Percentiles rank a stretch among this genome's conserved stretches.
These are phyloP conservation scores for Oryctolagus cuniculus DNA, from an alignment of 2,113 vertebrate genomes.

Conservation along the genomic window mOryCun1.1 NC_091452.1:23903501-23904000, in stretches of 20 bases:
- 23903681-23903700: background rate
- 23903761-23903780: background rate
- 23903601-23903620: background rate
- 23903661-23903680: background rate
- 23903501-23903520: too few species aligned
- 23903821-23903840: background rate
- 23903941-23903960: background rate
- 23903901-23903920: background rate
- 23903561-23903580: background rate
- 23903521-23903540: background rate
- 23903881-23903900: background rate
- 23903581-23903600: background rate
- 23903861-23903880: too few species aligned
- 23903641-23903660: background rate
- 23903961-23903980: background rate
- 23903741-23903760: background rate
- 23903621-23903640: background rate
- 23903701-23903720: background rate
- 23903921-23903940: background rate
- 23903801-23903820: background rate
- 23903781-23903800: background rate
- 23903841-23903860: background rate
- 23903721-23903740: background rate
- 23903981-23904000: background rate
- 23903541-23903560: background rate